Conservation (phyloP, 2,888 invertebrate species). For the Amphiduros pacificus region DNA sequence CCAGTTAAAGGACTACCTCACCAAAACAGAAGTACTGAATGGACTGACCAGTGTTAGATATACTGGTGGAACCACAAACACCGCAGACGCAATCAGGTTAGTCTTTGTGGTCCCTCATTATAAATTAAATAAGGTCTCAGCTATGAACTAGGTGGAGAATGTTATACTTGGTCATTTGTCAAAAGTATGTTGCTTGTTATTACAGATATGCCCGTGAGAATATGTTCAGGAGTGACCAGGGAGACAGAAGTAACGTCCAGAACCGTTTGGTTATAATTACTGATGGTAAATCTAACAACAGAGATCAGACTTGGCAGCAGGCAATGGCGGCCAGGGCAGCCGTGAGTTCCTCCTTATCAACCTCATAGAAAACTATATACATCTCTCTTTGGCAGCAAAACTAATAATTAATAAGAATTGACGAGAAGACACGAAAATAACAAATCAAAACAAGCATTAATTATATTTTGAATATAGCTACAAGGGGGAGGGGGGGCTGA, state of each 20-base stretch:
- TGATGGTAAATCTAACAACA: constrained; percentile 20
- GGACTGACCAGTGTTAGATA: constrained; percentile 15
- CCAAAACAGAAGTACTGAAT: background rate
- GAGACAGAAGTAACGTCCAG: constrained; percentile 14
- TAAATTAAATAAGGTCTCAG: too few species aligned
- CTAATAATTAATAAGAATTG: too few species aligned
- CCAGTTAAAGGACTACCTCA: constrained; percentile 13
- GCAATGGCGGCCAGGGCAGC: constrained; percentile 3
- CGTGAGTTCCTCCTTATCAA: background rate
- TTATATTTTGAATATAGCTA: too few species aligned
- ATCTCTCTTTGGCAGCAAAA: too few species aligned
- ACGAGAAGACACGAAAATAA: too few species aligned
- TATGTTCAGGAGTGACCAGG: constrained; percentile 15
- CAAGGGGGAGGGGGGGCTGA: too few species aligned
- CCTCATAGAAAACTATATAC: background rate
- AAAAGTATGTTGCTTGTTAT: too few species aligned
- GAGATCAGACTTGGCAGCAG: constrained; percentile 12
- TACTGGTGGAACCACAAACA: constrained; percentile 22
- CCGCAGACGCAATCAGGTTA: constrained; percentile 18
- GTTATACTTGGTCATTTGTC: too few species aligned
- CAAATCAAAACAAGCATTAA: too few species aligned
- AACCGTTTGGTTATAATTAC: constrained; percentile 18
- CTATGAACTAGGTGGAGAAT: too few species aligned
- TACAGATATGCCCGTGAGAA: constrained; percentile 14
- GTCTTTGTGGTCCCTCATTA: too few species aligned